Percentiles rank a stretch among this genome's conserved stretches.
phyloP scores from a whole-genome alignment of 2,888 invertebrate species.

The Drosophila formosana region DNA sequence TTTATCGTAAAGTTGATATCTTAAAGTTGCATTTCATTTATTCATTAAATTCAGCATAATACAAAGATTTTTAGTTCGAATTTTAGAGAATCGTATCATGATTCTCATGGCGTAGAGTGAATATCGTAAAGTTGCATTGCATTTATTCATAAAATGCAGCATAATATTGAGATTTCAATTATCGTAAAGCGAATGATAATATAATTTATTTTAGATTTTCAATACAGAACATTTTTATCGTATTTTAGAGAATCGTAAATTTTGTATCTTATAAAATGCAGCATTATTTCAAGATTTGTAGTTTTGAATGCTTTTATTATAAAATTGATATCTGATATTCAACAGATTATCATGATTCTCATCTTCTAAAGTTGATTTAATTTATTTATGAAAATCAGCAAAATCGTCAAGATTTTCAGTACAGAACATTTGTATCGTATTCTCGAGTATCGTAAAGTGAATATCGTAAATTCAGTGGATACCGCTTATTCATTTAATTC shows the following conservation, averaged over 20 bases:
- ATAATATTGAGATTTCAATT: neutral
- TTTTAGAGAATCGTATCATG: too few relatives aligned
- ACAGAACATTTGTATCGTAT: too few relatives aligned
- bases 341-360: too few relatives aligned
- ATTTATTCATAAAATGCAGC: neutral
- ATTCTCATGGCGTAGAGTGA: neutral
- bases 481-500: neutral
- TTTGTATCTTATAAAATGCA: neutral
- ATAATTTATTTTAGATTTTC: neutral
- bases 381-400: too few relatives aligned
- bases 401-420: too few relatives aligned
- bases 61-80: too few relatives aligned
- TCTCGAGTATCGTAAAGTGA: too few relatives aligned
- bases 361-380: too few relatives aligned
- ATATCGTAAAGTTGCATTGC: constrained; percentile 1
- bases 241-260: neutral
- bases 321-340: too few relatives aligned
- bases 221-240: too few relatives aligned
- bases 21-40: neutral
- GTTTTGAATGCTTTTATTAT: neutral
- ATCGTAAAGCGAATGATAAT: neutral
- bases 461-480: neutral
- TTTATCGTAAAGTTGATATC: neutral
- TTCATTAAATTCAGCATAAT: neutral
- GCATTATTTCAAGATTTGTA: neutral